phyloP scores from a whole-genome alignment of 2,113 vertebrate species.

The Sylvicapra grimmia region DNA sequence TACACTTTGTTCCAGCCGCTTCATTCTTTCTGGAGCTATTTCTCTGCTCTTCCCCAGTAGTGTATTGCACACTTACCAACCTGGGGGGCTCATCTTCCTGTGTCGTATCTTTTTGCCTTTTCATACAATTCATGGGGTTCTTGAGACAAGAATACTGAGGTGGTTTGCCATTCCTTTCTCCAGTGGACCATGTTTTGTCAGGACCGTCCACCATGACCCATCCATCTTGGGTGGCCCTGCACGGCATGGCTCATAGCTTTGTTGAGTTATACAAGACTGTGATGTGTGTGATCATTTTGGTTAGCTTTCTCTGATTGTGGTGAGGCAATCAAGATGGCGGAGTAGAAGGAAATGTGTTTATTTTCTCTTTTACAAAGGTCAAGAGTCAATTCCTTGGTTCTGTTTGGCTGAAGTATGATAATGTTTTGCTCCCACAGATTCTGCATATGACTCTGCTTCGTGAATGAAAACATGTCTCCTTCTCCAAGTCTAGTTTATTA shows the following conservation, averaged over 20 bases:
- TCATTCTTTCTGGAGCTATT: neutral
- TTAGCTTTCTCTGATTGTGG: neutral
- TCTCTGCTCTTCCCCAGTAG: neutral
- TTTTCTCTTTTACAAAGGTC: slow-evolving; percentile 93
- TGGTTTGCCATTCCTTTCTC: neutral
- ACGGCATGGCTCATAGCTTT: neutral
- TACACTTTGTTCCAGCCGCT: neutral
- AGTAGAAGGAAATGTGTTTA: neutral
- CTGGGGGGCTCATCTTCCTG: neutral
- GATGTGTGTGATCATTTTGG: neutral
- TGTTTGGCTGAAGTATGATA: slow-evolving; percentile 98
- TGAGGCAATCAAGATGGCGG: rapidly evolving
- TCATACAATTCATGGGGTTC: neutral
- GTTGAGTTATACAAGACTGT: neutral
- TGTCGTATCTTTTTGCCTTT: neutral
- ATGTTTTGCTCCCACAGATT: slow-evolving; percentile 97
- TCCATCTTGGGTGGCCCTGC: neutral
- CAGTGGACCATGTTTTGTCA: neutral
- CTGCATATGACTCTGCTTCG: slow-evolving; percentile 95
- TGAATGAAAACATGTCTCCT: slow-evolving; percentile 96
- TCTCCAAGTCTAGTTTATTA: slow-evolving; percentile 99
- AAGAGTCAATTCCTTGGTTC: slow-evolving; percentile 96
- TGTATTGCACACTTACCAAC: neutral
- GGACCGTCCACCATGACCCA: neutral
- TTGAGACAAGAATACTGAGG: neutral